A percentile compares a stretch with the other conserved stretches of the same genome.
Conservation (phyloP, 2,113 vertebrate genomes). For the Aptenodytes forsteri region DNA sequence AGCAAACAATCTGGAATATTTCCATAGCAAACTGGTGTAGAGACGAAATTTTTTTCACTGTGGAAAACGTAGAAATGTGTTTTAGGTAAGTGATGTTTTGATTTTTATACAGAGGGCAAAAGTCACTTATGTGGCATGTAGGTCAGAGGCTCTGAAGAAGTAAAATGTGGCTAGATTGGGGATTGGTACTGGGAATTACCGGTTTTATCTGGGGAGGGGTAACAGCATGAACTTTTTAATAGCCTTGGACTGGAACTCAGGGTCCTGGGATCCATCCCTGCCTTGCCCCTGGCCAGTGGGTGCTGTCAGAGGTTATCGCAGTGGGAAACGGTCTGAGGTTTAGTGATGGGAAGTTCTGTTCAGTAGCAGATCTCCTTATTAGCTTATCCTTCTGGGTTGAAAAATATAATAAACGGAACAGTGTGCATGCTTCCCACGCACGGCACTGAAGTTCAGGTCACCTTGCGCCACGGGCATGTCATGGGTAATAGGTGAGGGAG, state of each 20-base stretch:
- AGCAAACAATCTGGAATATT: neutral
- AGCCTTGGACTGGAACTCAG: neutral
- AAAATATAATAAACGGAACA: neutral
- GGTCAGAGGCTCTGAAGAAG: neutral
- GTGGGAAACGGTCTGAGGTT: neutral
- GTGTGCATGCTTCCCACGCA: accelerated
- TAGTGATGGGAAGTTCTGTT: neutral
- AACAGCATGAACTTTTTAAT: neutral
- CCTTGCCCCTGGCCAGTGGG: neutral
- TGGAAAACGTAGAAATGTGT: neutral
- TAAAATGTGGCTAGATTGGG: neutral
- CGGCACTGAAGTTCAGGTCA: neutral
- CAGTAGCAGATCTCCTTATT: neutral
- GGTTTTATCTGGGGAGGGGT: neutral
- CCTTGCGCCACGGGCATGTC: neutral
- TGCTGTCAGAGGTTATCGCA: neutral
- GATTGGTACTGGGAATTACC: neutral
- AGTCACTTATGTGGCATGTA: accelerated
- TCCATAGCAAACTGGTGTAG: neutral
- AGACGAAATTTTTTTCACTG: neutral
- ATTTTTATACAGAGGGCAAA: neutral
- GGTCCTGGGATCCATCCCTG: neutral
- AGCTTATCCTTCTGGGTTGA: neutral
- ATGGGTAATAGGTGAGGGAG: neutral
- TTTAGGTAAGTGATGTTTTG: neutral